A percentile compares a stretch with the other conserved stretches of the same genome.
Evolutionary conservation across 2,113 vertebrate species (phyloP).

Genomic region (Ovis aries): ARS-UI_Ramb_v3.0 NC_056063.1:72545501-72546000

Average conservation of each 20-base stretch:
- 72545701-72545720: not conserved
- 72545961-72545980: no score
- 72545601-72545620: not conserved
- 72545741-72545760: not conserved
- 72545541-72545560: not conserved
- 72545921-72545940: no score
- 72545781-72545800: not conserved
- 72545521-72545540: not conserved
- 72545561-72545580: not conserved
- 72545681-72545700: not conserved
- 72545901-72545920: no score
- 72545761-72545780: not conserved
- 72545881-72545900: no score
- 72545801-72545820: not conserved
- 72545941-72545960: no score
- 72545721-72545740: not conserved
- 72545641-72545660: not conserved
- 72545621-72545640: not conserved
- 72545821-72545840: accelerated
- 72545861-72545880: no score
- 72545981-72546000: no score
- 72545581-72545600: not conserved
- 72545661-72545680: not conserved
- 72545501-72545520: not conserved
- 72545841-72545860: no score